phyloP scores from a whole-genome alignment of 2,797 vertebrate genomes.

The Sphenopsis melanotis region DNA sequence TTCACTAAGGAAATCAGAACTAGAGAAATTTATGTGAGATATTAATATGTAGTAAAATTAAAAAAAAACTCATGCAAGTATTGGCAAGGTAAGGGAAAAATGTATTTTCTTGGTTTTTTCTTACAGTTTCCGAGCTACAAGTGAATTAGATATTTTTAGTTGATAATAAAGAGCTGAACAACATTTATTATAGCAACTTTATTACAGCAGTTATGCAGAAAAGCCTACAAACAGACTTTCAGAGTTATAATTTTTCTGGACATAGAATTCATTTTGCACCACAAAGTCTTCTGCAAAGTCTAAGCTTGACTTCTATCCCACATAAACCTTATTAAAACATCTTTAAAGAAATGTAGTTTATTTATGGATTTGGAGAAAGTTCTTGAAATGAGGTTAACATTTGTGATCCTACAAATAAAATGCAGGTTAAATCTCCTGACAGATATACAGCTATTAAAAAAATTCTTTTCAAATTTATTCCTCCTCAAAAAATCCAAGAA shows the following conservation, averaged over 20 bases:
- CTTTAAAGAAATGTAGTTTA: background rate
- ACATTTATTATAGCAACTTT: background rate
- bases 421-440: background rate
- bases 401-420: background rate
- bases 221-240: background rate
- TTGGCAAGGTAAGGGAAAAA: background rate
- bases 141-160: background rate
- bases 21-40: background rate
- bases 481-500: background rate
- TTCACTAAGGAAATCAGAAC: background rate
- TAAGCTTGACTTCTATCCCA: background rate
- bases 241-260: background rate
- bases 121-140: background rate
- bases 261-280: background rate
- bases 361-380: background rate
- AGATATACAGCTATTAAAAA: background rate
- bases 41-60: background rate
- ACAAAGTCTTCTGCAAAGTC: background rate
- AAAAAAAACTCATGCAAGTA: background rate
- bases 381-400: background rate
- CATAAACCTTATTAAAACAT: background rate
- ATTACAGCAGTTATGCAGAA: background rate
- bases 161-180: background rate
- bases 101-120: background rate
- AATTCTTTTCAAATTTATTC: background rate